A percentile compares a stretch with the other conserved stretches of the same genome.
Evolutionary conservation across 2,888 invertebrate species (phyloP).

Genomic region (Lycophotia porphyrea): DNA sequence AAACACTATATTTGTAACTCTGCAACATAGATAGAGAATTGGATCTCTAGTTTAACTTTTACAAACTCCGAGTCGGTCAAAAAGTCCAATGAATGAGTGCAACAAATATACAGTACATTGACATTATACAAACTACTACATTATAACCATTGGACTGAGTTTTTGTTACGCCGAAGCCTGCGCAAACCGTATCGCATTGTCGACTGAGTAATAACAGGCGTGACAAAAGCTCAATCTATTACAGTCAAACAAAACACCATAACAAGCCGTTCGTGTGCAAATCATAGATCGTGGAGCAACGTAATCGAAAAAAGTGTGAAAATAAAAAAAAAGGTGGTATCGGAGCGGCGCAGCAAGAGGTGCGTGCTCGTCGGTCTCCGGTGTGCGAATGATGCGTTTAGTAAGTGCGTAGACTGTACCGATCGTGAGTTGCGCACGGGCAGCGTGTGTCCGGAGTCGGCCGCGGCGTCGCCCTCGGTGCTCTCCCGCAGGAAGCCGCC

Average conservation of each 20-base stretch:
- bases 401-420: constrained; percentile 82
- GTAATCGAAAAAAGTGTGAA: constrained; percentile 77
- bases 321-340: constrained; percentile 68
- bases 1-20: constrained; percentile 32
- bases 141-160: constrained; percentile 73
- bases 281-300: constrained; percentile 86
- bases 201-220: constrained; percentile 65
- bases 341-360: constrained; percentile 58
- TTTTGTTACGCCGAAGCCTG: constrained; percentile 74
- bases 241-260: constrained; percentile 76
- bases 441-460: constrained; percentile 87
- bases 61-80: constrained; percentile 41
- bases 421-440: constrained; percentile 89
- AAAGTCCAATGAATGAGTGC: constrained; percentile 59
- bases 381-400: constrained; percentile 74
- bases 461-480: constrained; percentile 78
- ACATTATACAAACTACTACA: constrained; percentile 73
- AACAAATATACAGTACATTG: constrained; percentile 70
- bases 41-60: constrained; percentile 38
- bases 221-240: constrained; percentile 79
- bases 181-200: constrained; percentile 69
- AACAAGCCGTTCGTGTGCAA: constrained; percentile 87
- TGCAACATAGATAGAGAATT: constrained; percentile 22
- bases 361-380: constrained; percentile 68
- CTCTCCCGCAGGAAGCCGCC: constrained; percentile 88